A percentile compares a stretch with the other conserved stretches of the same genome.
Conservation (phyloP, 2,113 vertebrate genomes). For the Thomomys bottae region DNA sequence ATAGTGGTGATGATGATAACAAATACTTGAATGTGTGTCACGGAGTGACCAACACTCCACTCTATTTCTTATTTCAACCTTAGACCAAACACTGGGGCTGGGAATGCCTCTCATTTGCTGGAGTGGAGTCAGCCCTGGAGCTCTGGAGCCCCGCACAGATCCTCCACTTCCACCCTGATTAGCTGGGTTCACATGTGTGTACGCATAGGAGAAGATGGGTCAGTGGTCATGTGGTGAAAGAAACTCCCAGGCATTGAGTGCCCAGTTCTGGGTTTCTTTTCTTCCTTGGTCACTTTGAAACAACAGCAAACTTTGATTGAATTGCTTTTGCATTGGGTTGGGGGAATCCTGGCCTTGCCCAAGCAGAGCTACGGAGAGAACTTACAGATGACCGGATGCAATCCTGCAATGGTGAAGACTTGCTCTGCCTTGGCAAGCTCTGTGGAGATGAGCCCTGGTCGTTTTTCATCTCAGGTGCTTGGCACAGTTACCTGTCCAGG, state of each 20-base stretch:
- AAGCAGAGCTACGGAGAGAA: background rate
- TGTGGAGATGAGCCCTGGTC: slow-evolving; percentile 52
- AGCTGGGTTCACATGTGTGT: too few species aligned
- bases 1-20: background rate
- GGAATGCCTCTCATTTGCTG: background rate
- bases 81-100: background rate
- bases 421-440: slow-evolving; percentile 25
- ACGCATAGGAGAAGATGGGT: background rate
- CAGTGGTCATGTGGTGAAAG: fast-evolving
- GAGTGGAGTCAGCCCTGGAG: fast-evolving
- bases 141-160: too few species aligned
- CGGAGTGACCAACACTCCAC: background rate
- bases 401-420: slow-evolving; percentile 31
- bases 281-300: background rate
- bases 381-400: background rate
- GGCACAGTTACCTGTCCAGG: background rate
- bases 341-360: background rate
- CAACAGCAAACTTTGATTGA: background rate
- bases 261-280: background rate
- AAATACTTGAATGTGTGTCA: background rate
- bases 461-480: slow-evolving; percentile 53
- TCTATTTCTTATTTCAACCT: background rate
- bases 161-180: too few species aligned
- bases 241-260: fast-evolving
- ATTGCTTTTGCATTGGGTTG: background rate